These are phyloP conservation scores for Acrocephalus scirpaceus DNA, from an alignment of 2,797 vertebrate genomes.

Conservation along the genomic window DNA sequence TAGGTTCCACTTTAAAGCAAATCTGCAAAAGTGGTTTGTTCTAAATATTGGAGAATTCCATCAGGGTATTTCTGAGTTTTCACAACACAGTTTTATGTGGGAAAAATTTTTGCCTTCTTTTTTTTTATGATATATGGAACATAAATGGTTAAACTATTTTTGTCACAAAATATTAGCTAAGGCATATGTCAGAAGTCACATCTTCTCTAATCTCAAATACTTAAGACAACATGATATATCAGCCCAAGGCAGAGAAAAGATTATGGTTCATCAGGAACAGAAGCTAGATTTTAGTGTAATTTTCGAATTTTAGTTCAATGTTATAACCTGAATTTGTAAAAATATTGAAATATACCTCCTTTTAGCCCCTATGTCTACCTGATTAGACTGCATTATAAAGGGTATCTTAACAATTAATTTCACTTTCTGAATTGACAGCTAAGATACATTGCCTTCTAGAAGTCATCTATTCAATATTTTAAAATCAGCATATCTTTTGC, in stretches of 20 bases:
- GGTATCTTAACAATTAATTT: not conserved
- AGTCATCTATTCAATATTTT: not conserved
- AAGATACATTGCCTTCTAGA: not conserved
- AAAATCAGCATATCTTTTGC: not conserved
- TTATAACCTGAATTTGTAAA: not conserved
- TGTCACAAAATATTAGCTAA: not conserved
- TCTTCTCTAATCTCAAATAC: not conserved
- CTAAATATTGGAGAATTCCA: not conserved
- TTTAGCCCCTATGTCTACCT: not conserved
- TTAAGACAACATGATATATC: not conserved
- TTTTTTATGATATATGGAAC: not conserved
- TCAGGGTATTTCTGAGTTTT: not conserved
- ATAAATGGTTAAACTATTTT: not conserved
- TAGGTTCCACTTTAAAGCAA: not conserved
- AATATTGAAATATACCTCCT: not conserved
- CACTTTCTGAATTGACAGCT: not conserved
- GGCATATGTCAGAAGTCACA: not conserved
- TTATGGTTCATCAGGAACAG: not conserved
- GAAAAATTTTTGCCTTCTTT: not conserved
- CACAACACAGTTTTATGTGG: not conserved
- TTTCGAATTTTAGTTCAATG: not conserved
- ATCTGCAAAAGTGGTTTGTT: not conserved
- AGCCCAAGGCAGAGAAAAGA: not conserved
- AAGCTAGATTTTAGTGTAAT: not conserved
- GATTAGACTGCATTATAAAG: not conserved